Percentiles rank a stretch among this genome's conserved stretches.
Conservation (phyloP, 2,888 invertebrate species). For the Orthonychiurus folsomi region DNA sequence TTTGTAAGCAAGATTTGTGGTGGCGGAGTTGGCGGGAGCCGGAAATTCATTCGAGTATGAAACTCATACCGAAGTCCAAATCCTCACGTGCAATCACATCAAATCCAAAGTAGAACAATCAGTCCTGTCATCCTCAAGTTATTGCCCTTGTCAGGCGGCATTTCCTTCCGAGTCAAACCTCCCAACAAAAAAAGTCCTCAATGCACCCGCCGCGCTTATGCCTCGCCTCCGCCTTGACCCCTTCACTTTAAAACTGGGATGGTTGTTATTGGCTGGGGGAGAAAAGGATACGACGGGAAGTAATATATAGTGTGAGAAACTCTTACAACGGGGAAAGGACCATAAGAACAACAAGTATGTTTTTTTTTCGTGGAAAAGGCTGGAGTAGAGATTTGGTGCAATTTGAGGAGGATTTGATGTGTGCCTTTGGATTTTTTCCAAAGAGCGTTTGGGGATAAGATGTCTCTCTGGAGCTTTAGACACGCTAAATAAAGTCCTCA, state of each 20-base stretch:
- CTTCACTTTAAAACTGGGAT: too few species aligned
- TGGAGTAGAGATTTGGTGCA: slow-evolving; percentile 5
- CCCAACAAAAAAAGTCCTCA: too few species aligned
- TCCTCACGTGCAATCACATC: neutral
- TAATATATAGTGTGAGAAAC: too few species aligned
- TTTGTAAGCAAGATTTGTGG: slow-evolving; percentile 14
- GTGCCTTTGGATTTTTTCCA: neutral
- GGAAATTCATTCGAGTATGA: neutral
- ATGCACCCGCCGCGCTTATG: too few species aligned
- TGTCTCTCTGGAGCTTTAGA: slow-evolving; percentile 10
- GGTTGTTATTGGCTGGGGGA: too few species aligned
- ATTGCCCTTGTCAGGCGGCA: neutral
- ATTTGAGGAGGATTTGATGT: slow-evolving; percentile 10
- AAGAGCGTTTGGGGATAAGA: neutral
- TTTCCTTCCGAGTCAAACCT: too few species aligned
- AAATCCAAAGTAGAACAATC: neutral
- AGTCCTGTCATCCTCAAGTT: neutral
- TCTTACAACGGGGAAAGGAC: too few species aligned
- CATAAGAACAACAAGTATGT: slow-evolving; percentile 1
- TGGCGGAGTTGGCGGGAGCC: neutral
- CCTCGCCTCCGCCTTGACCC: too few species aligned
- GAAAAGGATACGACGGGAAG: too few species aligned
- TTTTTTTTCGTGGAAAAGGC: neutral
- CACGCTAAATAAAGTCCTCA: slow-evolving; percentile 12
- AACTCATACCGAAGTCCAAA: neutral